phyloP scores from a whole-genome alignment of 1,140 invertebrate species.

The Calosoma granatense region DNA sequence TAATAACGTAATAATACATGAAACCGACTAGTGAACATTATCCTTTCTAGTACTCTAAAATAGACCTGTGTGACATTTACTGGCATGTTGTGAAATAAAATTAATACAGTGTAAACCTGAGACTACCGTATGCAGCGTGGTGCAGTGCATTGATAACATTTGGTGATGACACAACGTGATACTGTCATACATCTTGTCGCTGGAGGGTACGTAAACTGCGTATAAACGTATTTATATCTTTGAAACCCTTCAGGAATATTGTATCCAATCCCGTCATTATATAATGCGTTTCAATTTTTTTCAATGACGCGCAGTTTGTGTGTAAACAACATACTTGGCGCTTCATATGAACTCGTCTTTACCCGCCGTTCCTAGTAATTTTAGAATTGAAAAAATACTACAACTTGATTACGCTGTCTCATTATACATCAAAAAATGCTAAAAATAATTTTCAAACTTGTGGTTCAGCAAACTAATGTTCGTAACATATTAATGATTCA shows the following conservation, averaged over 20 bases:
- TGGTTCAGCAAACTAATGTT: too few species aligned
- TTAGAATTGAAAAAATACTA: too few species aligned
- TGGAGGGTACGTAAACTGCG: conserved; percentile 63
- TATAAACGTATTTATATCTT: conserved; percentile 16
- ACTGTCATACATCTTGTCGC: conserved; percentile 77
- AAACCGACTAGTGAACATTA: neutral
- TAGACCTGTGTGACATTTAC: neutral
- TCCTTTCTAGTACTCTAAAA: neutral
- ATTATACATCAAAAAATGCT: too few species aligned
- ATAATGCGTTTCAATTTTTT: conserved; percentile 3
- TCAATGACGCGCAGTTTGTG: conserved; percentile 5
- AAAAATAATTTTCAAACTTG: too few species aligned
- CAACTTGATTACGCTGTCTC: too few species aligned
- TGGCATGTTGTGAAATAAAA: conserved; percentile 3
- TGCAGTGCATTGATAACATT: neutral
- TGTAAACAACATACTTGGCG: conserved; percentile 7
- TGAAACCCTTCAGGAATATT: too few species aligned
- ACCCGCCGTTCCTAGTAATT: too few species aligned
- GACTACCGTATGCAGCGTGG: neutral
- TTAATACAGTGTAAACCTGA: neutral
- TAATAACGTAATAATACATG: neutral
- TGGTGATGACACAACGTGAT: conserved; percentile 59
- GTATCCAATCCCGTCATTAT: conserved; percentile 7
- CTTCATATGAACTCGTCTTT: neutral
- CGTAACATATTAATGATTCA: too few species aligned